Base-by-base conservation (phyloP, 2,888 invertebrate species). In the Agonopterix alstromeriana region DNA sequence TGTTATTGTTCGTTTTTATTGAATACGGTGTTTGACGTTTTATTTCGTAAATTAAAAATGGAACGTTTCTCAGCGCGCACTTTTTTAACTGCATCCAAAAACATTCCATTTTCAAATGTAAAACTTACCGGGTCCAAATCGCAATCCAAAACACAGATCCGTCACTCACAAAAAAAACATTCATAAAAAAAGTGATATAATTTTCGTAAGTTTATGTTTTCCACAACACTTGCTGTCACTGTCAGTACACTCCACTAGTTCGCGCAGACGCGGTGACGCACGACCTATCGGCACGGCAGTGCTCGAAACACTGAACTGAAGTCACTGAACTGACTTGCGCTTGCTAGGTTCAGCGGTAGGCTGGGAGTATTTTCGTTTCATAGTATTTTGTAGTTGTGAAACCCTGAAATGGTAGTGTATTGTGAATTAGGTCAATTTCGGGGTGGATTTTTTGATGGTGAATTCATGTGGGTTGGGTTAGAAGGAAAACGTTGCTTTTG, bases 231-330 rank as follows among this genome's bases (percentile, higher is more conserved):
- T 27, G 58, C 75, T 82, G 82, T 81, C 82, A 83, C 82, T 79
- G 78, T 77, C 75, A 78, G 73, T 69, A 52, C 61, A 64, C 65
- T 68, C 62, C 69, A 63, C 27, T 63, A 62, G 59, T 58, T 55
- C 64, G 58, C 67, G 66, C 71, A 67, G 73, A 70, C 71, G 62
- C 61, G 65, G 61, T 65, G 52, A 51, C 54, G 53, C 58, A 46
- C 80, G 77, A 73, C 67, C 73, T 53, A 59, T 53, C 66, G 17
- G 52, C 56, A 55, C 70, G 64, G 70, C 77, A 73, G 73, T 58
- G 65, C 65, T 67, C 80, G 71, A 85, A 84, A 85, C 86, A 87
- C 85, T 87, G 86, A 87, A 87, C 85, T 87, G 86, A 87, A 85
- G 84, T 85, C 86, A 87, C 85, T 87, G 86, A 87, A 85, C 85